Conservation (phyloP, 2,113 vertebrate genomes). For the Diphyllodes magnificus region DNA sequence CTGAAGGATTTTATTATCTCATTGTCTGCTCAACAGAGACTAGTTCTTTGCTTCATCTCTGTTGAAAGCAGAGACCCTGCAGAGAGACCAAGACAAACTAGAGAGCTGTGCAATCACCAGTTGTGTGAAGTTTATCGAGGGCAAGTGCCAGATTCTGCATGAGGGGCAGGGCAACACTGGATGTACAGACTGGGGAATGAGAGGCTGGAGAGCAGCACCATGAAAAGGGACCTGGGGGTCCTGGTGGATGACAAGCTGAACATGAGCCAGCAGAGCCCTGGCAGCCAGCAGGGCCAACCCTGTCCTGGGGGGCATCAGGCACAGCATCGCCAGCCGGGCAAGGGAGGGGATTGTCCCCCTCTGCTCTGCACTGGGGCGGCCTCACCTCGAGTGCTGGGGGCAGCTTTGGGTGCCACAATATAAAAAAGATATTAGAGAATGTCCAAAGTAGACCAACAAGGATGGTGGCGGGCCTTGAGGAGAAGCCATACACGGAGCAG, state of each 20-base stretch:
- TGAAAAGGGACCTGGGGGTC: accelerated
- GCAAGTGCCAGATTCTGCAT: neutral
- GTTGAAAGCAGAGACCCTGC: neutral
- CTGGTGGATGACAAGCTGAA: accelerated
- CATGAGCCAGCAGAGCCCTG: neutral
- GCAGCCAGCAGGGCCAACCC: neutral
- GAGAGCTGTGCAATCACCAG: neutral
- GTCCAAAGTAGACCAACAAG: neutral
- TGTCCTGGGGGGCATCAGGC: neutral
- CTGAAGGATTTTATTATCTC: neutral
- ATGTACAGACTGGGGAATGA: neutral
- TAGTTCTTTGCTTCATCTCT: neutral
- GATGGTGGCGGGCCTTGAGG: neutral
- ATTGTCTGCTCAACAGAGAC: neutral
- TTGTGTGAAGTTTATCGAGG: neutral
- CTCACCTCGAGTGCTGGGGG: accelerated
- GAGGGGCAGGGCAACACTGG: neutral
- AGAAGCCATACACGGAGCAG: neutral
- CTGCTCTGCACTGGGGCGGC: accelerated
- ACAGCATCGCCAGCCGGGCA: accelerated
- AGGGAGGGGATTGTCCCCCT: neutral
- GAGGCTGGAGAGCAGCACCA: neutral
- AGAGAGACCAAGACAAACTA: neutral
- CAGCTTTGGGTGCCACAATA: accelerated
- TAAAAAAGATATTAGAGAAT: neutral